Evolutionary conservation across 2,113 vertebrate genomes (phyloP), one percentile per base, ranked within the genome.

Genomic region (Callopanchax toddi): DNA sequence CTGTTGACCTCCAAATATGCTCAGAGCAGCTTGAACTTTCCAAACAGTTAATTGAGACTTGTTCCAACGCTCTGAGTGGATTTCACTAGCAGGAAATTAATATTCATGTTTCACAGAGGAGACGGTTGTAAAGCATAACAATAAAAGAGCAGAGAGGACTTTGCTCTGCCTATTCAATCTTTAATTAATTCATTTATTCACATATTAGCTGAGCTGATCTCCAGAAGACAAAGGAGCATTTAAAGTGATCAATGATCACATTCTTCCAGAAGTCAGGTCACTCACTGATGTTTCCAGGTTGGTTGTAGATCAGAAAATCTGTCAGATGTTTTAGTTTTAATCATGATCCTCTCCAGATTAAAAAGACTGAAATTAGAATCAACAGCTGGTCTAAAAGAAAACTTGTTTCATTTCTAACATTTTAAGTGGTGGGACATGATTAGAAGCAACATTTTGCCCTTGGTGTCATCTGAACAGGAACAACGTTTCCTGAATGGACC

Each of bases 181-280:
- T 62, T 50, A 34, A 83, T 82, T 83, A 76, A 83, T 85, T 85
- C 62, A 81, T 83, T 67, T 75, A 83, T 75, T 81, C 83, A 62
- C 66, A 50, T 60, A 78, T 81, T 4, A 74, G 60, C 60, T 50
- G 52, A 81, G 69, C 58, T 60, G 55, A 52, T 79, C 50, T 82
- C 64, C 43, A 57, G 57, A 66, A 54, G 63, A 58, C 69, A 74
- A 66, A 60, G 64, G 50, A 52, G 43, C 67, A 52, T 81, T 58
- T 67, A 45, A 61, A 70, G 71, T 5, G 6, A 56, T 60, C 36
- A 43, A 23, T 66, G 51, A 72, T 61, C 66, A 53, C 21, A 3
- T 43, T 75, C 59, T 60, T 39, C 60, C 51, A 50, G 15, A 16
- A 56, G 71, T 64, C 65, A 59, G 62, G 70, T 59, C 56, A 62